Base-by-base conservation (phyloP, 1,140 invertebrate genomes). In the Pogonus chalceus region DNA sequence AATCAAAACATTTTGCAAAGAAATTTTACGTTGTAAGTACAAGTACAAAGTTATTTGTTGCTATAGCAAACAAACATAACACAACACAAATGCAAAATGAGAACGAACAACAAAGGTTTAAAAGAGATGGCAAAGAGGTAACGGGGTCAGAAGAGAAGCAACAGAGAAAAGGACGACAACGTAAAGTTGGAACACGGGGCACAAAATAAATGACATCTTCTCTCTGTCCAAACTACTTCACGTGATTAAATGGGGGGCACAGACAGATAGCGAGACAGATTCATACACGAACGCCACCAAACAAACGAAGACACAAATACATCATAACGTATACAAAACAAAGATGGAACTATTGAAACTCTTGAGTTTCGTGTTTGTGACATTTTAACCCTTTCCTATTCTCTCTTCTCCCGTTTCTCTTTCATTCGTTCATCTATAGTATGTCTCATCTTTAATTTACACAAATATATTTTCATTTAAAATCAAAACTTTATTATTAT, bases 171-270 rank as follows among this genome's bases (percentile, higher is more conserved):
- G 26, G 26, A 31, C 26, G 14, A 31, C 26, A 14, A 14, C 14
- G 26, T 31, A 12, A 43, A 7, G 18, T 31, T 43, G 37, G 37
- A 43, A 43, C 37, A 18, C 18, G 37, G 18, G 18, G 9, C 9
- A 43, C 9, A 43, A 43, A 43, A 9, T 12, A 43, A 43, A 43
- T 43, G 37, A 43, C 37, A 43, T 43, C 37, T 43, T 43, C 18
- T 18, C 37, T 43, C 37, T 43, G 37, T 43, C 37, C 37, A 43
- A 43, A 43, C 37, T 43, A 43, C 37, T 43, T 43, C 37, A 43
- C 37, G 37, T 43, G 37, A 43, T 43, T 43, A 43, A 43, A 43
- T 43, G 18, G 9, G 9, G 18, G 18, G 26, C 4, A 14, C 26
- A 14, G 7, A 43, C 37, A 43, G 37, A 43, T 9, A 43, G 26